A percentile compares a stretch with the other conserved stretches of the same genome.
phyloP scores from a whole-genome alignment of 2,888 invertebrate species.

The Drosophila quinaria region DNA sequence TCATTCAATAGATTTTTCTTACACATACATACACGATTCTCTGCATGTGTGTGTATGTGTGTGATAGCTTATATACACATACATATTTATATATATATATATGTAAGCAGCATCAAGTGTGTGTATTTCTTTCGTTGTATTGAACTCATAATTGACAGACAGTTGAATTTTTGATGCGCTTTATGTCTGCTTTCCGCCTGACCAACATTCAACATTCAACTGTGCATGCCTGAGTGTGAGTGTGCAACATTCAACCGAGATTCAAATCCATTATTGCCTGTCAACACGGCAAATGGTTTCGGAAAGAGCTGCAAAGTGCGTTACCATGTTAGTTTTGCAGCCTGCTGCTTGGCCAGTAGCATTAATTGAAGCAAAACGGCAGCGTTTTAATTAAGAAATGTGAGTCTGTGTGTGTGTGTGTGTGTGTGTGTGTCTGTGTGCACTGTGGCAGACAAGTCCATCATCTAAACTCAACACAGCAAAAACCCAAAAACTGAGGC shows the following conservation, averaged over 20 bases:
- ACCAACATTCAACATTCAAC: conserved; percentile 16
- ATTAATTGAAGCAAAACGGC: conserved; percentile 64
- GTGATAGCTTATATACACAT: not conserved
- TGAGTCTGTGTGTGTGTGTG: no score
- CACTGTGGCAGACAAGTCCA: conserved; percentile 31
- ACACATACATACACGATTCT: not conserved
- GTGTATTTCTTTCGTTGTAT: conserved; percentile 51
- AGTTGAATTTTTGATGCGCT: conserved; percentile 66
- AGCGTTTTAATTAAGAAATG: conserved; percentile 65
- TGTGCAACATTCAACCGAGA: conserved; percentile 8
- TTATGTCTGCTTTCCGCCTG: conserved; percentile 53
- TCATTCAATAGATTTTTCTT: conserved; percentile 71
- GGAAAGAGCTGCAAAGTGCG: conserved; percentile 53
- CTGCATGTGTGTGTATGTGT: not conserved
- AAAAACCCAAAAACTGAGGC: conserved; percentile 33
- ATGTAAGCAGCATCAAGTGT: conserved; percentile 11
- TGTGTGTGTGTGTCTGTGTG: conserved; percentile 8
- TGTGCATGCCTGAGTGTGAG: conserved; percentile 1
- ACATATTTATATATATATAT: conserved; percentile 6
- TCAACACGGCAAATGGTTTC: conserved; percentile 16
- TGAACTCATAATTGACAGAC: conserved; percentile 72
- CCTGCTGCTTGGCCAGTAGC: not conserved
- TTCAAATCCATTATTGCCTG: conserved; percentile 27
- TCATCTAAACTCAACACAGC: conserved; percentile 28
- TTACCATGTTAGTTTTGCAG: conserved; percentile 38